phyloP scores from a whole-genome alignment of 1,140 invertebrate species.

The Drosophila chauvacae region DNA sequence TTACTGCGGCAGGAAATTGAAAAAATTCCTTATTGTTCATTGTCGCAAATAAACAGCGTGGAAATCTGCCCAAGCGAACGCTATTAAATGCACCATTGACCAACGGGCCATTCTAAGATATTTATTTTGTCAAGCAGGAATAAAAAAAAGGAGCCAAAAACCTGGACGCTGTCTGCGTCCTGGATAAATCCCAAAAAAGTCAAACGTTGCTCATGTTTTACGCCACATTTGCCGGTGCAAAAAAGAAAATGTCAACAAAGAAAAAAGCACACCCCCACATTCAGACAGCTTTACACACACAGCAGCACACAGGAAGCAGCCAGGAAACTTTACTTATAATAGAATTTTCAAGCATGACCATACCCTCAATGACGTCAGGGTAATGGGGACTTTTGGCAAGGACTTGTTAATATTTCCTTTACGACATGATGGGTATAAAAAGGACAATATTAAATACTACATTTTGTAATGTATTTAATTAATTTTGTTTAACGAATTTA shows the following conservation, averaged over 20 bases:
- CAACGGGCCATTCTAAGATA: conserved; percentile 38
- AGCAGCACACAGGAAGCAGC: conserved; percentile 34
- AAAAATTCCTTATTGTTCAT: conserved; percentile 40
- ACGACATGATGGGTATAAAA: too few relatives aligned
- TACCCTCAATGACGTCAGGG: conserved; percentile 26
- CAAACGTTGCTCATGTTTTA: conserved; percentile 63
- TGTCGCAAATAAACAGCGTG: conserved; percentile 43
- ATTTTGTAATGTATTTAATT: too few relatives aligned
- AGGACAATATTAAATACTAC: too few relatives aligned
- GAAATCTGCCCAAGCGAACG: conserved; percentile 50
- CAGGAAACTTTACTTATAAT: conserved; percentile 74
- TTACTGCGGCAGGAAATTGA: conserved; percentile 52
- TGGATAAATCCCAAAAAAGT: conserved; percentile 46
- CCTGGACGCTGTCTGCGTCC: conserved; percentile 2
- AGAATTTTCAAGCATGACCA: conserved; percentile 72
- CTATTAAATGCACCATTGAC: conserved; percentile 80
- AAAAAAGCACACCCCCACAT: conserved; percentile 13
- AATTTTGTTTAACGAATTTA: neutral
- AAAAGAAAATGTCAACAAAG: conserved; percentile 54
- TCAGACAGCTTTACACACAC: conserved; percentile 4
- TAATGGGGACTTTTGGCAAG: conserved; percentile 1
- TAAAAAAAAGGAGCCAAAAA: conserved; percentile 3
- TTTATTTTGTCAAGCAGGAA: conserved; percentile 27
- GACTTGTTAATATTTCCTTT: neutral
- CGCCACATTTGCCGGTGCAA: conserved; percentile 51